Evolutionary conservation across 53 echinoderm and acorn worm species (phyloP).

Genomic region (Astropecten irregularis): DNA sequence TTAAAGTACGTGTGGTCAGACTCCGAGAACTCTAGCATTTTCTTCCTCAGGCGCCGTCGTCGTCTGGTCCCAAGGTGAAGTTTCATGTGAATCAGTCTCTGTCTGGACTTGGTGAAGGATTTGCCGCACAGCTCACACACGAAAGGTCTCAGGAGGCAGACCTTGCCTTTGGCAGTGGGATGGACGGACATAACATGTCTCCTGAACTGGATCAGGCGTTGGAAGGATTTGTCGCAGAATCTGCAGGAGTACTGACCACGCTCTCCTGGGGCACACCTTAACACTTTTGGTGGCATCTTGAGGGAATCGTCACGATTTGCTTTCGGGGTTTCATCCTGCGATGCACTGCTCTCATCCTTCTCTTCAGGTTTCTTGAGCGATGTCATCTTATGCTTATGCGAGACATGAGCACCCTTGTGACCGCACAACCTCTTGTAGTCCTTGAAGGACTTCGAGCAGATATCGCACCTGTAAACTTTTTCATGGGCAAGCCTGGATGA

Average conservation of each 20-base stretch:
- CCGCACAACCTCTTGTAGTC: constrained; percentile 49
- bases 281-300: not conserved
- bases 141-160: constrained; percentile 14
- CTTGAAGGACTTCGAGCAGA: constrained; percentile 61
- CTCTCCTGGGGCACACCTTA: not conserved
- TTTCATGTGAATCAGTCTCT: not conserved
- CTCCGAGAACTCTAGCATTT: constrained; percentile 27
- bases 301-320: not conserved
- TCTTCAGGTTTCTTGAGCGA: constrained; percentile 1
- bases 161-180: not conserved
- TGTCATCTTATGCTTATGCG: constrained; percentile 25
- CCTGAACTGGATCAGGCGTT: not conserved
- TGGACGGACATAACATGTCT: not conserved
- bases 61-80: not conserved
- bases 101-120: constrained; percentile 12
- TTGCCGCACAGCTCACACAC: constrained; percentile 28
- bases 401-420: constrained; percentile 51
- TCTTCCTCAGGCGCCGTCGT: not conserved
- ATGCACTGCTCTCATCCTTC: not conserved
- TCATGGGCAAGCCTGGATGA: not conserved
- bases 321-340: not conserved
- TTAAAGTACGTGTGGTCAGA: constrained; percentile 50
- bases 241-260: constrained; percentile 4
- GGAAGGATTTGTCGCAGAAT: constrained; percentile 1
- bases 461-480: constrained; percentile 18